Evolutionary conservation across 1,140 invertebrate species (phyloP), one percentile per base, ranked within the genome.

Genomic region (Ceratosolen fusciceps): DNA sequence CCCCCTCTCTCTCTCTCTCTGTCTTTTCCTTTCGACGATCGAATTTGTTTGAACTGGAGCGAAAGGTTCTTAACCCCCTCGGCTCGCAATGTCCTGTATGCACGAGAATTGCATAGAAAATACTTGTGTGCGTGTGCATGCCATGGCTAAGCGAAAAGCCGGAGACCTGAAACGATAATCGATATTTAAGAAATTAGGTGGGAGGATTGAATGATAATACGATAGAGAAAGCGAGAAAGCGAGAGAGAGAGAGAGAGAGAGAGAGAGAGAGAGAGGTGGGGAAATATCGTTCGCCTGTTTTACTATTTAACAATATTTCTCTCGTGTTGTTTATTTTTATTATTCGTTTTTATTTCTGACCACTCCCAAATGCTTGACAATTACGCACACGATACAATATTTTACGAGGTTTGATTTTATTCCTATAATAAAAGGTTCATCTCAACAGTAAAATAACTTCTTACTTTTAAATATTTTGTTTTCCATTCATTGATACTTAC

Each of bases 31-130:
- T 43, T 26, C 37, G 58, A 24, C 73, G 81, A 83, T 83, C 80
- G 79, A 83, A 84, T 84, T 79, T 67, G 79, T 81, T 82, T 71
- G 82, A 90, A 90, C 77, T 89, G 73, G 88, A 89, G 80, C 89
- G 83, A 80, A 82, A 90, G 89, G 89, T 90, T 90, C 88, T 90
- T 90, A 80, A 90, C 89, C 89, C 86, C 86, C 71, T 75, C 37
- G 54, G 37, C 75, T 49, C 24, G 65, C 81, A 81, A 82, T 82
- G 82, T 82, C 80, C 83, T 84, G 84, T 81, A 74, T 47, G 29
- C 16, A 62, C 34, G 37, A 47, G 56, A 72, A 29, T 19, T 75
- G 60, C 56, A 75, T 67, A 21, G 26, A 1, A 29, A 24, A 31
- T 16, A 31, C 14, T 12, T 14, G 4, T 62, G 10, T 62, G 9